These are phyloP conservation scores for Sebastes taczanowskii DNA, from an alignment of 2,797 vertebrate species.

Conservation along the genomic window DNA sequence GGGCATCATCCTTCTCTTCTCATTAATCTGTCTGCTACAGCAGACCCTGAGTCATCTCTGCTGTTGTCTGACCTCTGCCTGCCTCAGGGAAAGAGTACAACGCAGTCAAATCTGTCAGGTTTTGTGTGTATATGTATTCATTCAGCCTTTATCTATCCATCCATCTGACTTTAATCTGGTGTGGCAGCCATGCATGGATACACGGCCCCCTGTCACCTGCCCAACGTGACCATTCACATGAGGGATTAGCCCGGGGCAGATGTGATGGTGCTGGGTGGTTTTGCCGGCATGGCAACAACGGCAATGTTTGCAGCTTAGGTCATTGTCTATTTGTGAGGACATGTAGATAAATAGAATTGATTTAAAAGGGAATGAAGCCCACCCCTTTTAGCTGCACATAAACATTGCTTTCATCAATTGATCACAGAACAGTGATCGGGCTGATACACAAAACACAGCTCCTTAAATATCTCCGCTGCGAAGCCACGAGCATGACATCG, in stretches of 20 bases:
- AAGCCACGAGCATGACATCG: constrained; percentile 13
- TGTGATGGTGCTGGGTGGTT: background rate
- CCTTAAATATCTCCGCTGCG: background rate
- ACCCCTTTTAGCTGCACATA: background rate
- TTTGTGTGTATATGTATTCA: background rate
- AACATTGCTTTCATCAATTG: background rate
- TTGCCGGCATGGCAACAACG: background rate
- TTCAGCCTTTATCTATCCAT: constrained; percentile 41
- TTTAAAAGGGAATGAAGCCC: background rate
- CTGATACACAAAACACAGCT: background rate
- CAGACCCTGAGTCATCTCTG: constrained; percentile 37
- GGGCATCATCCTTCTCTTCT: constrained; percentile 10
- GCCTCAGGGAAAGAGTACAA: background rate
- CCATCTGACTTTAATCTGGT: constrained; percentile 53
- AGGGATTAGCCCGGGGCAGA: constrained; percentile 37
- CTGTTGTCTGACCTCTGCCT: constrained; percentile 11
- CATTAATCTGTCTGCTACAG: background rate
- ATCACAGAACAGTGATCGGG: background rate
- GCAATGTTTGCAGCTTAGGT: background rate
- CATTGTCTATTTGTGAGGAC: background rate
- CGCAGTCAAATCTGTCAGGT: constrained; percentile 12
- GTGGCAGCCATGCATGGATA: constrained; percentile 32
- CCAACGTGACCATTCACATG: constrained; percentile 46
- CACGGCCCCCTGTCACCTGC: constrained; percentile 34
- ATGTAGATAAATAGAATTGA: background rate